A percentile compares a stretch with the other conserved stretches of the same genome.
Conservation (phyloP, 2,797 vertebrate species). For the Labroides dimidiatus region DNA sequence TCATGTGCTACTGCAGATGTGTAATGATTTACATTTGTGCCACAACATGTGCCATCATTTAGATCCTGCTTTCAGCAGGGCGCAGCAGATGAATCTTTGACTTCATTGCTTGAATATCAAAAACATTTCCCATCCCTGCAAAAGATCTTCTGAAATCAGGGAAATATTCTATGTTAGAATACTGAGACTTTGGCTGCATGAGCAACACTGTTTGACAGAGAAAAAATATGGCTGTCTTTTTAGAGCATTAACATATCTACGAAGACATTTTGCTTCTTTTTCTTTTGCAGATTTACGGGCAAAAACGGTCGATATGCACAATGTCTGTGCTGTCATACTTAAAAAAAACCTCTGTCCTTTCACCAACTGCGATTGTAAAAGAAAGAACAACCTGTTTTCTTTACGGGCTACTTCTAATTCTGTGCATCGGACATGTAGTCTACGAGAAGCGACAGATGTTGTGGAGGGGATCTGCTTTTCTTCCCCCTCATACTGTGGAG, state of each 20-base stretch:
- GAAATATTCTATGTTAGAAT: not conserved
- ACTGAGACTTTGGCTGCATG: not conserved
- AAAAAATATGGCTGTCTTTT: not conserved
- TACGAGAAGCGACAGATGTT: slow-evolving; percentile 49
- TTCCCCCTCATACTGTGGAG: slow-evolving; percentile 25
- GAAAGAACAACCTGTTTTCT: slow-evolving; percentile 47
- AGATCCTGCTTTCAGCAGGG: slow-evolving; percentile 3
- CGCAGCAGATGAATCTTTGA: slow-evolving; percentile 2
- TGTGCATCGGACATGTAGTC: slow-evolving; percentile 27
- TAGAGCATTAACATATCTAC: too few relatives aligned
- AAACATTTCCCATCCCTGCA: not conserved
- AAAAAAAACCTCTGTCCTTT: slow-evolving; percentile 1
- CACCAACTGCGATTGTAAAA: slow-evolving; percentile 27
- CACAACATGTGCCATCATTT: slow-evolving; percentile 30
- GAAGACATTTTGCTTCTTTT: not conserved
- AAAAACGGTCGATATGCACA: slow-evolving; percentile 3
- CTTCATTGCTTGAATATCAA: slow-evolving; percentile 5
- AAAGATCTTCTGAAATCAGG: not conserved
- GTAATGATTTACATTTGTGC: slow-evolving; percentile 26
- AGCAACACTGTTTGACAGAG: not conserved
- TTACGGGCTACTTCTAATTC: slow-evolving; percentile 24
- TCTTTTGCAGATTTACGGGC: not conserved
- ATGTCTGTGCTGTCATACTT: slow-evolving; percentile 14
- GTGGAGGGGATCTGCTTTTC: slow-evolving; percentile 34
- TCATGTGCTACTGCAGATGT: slow-evolving; percentile 54